These are phyloP conservation scores for Oxyura jamaicensis DNA, from an alignment of 2,113 vertebrate genomes.

Conservation along the genomic window DNA sequence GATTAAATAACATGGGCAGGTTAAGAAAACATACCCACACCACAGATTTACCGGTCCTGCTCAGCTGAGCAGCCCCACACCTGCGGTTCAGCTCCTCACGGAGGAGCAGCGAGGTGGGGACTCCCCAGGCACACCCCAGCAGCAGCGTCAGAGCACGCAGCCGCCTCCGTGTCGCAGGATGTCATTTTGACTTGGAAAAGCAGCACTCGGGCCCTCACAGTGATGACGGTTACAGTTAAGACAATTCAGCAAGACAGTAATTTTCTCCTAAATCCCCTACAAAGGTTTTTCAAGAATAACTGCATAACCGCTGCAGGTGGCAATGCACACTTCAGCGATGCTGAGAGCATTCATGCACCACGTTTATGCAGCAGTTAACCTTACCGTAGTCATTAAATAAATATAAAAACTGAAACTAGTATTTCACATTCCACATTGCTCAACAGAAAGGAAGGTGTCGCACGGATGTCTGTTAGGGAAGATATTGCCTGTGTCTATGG, in stretches of 20 bases:
- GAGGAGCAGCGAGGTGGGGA: not conserved
- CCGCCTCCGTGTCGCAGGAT: rapidly evolving
- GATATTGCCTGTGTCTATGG: not conserved
- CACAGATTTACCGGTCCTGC: not conserved
- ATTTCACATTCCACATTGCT: not conserved
- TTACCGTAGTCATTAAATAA: not conserved
- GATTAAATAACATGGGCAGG: not conserved
- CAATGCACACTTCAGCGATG: rapidly evolving
- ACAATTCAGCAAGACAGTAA: not conserved
- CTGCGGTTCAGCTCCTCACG: not conserved
- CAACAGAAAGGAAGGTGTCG: rapidly evolving
- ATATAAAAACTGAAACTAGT: not conserved
- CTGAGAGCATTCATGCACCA: not conserved
- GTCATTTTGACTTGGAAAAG: not conserved
- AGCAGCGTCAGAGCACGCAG: not conserved
- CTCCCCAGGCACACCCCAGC: not conserved
- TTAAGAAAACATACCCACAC: not conserved
- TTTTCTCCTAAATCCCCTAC: not conserved
- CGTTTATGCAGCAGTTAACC: not conserved
- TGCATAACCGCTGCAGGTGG: not conserved
- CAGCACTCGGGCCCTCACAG: rapidly evolving
- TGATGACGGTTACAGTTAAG: not conserved
- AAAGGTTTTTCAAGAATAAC: not conserved
- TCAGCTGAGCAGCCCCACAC: not conserved
- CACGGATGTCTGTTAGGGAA: not conserved